Evolutionary conservation across 1,140 invertebrate genomes (phyloP).

Genomic region (Episyrphus balteatus): DNA sequence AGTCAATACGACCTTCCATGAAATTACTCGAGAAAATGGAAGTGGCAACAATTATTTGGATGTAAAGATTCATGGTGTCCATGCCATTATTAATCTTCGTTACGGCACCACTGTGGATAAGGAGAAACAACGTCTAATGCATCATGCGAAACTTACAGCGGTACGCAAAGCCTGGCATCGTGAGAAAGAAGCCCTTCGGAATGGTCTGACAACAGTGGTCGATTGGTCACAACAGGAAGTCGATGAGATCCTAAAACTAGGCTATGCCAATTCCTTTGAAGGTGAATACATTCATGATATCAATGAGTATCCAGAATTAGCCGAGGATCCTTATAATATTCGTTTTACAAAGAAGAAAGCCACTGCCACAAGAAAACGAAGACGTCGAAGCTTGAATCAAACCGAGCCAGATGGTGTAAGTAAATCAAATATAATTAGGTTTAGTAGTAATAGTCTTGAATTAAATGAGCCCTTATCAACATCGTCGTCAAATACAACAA

Average conservation of each 20-base stretch:
- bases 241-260: slow-evolving; percentile 77
- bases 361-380: slow-evolving; percentile 11
- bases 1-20: slow-evolving; percentile 88
- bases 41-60: slow-evolving; percentile 59
- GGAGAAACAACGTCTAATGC: slow-evolving; percentile 74
- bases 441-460: too few species aligned
- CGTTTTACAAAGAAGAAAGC: slow-evolving; percentile 71
- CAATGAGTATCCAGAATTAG: slow-evolving; percentile 77
- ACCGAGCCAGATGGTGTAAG: too few species aligned
- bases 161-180: slow-evolving; percentile 84
- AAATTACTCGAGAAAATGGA: slow-evolving; percentile 57
- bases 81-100: slow-evolving; percentile 69
- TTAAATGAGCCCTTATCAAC: too few species aligned
- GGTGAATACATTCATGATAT: slow-evolving; percentile 86
- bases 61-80: slow-evolving; percentile 74
- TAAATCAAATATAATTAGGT: too few species aligned
- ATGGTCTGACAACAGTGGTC: slow-evolving; percentile 58
- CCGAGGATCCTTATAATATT: slow-evolving; percentile 92
- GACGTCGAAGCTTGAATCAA: too few species aligned
- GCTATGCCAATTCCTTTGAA: slow-evolving; percentile 72
- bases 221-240: slow-evolving; percentile 69
- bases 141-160: slow-evolving; percentile 76
- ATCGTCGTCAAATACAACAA: too few species aligned
- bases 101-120: slow-evolving; percentile 84
- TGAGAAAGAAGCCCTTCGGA: slow-evolving; percentile 71